phyloP scores from a whole-genome alignment of 2,888 invertebrate genomes.

The Bursaphelenchus okinawaensis region DNA sequence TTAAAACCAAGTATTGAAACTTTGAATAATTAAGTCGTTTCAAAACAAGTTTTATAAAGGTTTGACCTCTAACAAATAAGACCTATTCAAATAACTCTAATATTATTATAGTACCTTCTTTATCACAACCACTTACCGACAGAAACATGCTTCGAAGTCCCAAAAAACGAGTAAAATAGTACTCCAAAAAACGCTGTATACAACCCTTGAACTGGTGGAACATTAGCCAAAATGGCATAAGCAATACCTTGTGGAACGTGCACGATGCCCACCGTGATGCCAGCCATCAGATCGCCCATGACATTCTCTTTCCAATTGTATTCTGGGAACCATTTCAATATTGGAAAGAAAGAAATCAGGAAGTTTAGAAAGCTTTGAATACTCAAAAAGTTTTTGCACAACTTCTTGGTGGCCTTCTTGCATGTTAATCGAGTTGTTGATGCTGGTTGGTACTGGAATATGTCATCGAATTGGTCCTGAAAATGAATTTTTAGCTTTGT shows the following conservation, averaged over 20 bases:
- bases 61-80: too few species aligned
- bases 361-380: conserved; percentile 22
- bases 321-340: conserved; percentile 56
- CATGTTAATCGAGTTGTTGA: background rate
- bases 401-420: background rate
- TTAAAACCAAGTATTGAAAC: too few species aligned
- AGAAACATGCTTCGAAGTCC: conserved; percentile 80
- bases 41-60: too few species aligned
- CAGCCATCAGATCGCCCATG: conserved; percentile 72
- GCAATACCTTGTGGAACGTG: conserved; percentile 67
- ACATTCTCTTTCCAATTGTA: conserved; percentile 62
- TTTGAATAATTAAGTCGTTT: too few species aligned
- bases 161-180: conserved; percentile 83
- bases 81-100: too few species aligned
- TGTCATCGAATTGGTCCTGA: conserved; percentile 22
- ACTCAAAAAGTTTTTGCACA: conserved; percentile 6
- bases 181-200: conserved; percentile 89
- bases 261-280: conserved; percentile 80
- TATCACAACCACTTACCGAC: conserved; percentile 69
- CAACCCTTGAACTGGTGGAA: conserved; percentile 62
- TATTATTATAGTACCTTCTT: too few species aligned
- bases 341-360: conserved; percentile 47
- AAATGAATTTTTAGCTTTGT: too few species aligned
- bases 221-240: conserved; percentile 61
- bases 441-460: conserved; percentile 20